Evolutionary conservation across 2,113 vertebrate species (phyloP).

Genomic region (Cathartes aura): DNA sequence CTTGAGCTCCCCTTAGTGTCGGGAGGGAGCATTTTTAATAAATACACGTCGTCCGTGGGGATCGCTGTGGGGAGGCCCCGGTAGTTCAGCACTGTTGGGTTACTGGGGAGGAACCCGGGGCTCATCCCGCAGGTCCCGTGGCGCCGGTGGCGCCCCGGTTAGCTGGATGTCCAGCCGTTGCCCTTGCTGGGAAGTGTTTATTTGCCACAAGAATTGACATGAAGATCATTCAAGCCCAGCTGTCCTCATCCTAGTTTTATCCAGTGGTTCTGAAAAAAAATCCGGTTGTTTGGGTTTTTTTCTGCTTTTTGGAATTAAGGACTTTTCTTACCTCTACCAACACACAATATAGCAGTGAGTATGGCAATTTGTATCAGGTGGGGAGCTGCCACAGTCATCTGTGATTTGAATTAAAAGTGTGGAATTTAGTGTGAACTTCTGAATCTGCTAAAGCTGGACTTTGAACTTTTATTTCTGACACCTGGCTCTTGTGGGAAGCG

Average conservation of each 20-base stretch:
- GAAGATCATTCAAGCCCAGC: no score
- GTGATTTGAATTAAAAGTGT: neutral
- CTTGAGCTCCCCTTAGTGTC: conserved; percentile 66
- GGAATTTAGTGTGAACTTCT: neutral
- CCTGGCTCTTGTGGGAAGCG: rapidly evolving
- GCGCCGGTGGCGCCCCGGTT: rapidly evolving
- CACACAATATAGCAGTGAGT: neutral
- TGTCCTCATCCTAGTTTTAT: neutral
- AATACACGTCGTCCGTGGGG: rapidly evolving
- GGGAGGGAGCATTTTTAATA: neutral
- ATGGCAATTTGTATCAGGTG: neutral
- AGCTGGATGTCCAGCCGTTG: rapidly evolving
- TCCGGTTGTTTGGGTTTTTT: no score
- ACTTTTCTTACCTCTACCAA: neutral
- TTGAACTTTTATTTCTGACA: neutral
- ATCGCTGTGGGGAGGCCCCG: rapidly evolving
- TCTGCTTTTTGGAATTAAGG: neutral
- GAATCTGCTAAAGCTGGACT: neutral
- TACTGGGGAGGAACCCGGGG: neutral
- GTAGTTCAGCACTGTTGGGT: rapidly evolving
- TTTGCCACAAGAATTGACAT: neutral
- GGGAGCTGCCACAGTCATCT: neutral
- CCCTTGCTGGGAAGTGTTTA: neutral
- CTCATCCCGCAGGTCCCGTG: neutral
- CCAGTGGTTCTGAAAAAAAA: neutral